Base-by-base conservation (phyloP, 2,797 vertebrate genomes). In the Spheniscus humboldti region DNA sequence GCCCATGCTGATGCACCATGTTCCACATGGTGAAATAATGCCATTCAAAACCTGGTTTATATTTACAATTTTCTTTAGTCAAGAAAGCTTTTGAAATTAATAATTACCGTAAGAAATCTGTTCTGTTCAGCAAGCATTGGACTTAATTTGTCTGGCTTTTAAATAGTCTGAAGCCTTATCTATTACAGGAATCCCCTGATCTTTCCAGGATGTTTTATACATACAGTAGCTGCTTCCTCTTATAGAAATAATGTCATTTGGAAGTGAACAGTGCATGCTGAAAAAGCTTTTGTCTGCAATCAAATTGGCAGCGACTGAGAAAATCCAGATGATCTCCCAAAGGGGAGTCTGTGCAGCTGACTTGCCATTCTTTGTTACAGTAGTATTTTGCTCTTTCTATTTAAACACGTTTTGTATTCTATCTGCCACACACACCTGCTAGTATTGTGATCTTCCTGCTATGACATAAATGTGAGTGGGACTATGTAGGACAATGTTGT, bases 241-340 rank as follows among this genome's bases (percentile, higher is more conserved):
- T 82, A 77, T 18, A 91, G 96, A 92, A 95, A 28, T 88, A 86
- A 11, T 84, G 74, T 62, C 60, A 39, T 59, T 76, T 93, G 83
- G 92, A 78, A 92, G 72, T 60, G 94, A 95, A 56, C 76, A 90
- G 67, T 47, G 28, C 91, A 24, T 50, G 91, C 41, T 94, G 85
- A 90, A 94, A 96, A 90, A 90, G 95, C 95, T 95, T 95, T 96
- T 92, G 92, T 95, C 78, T 96, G 76, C 60, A 73, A 6, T 90
- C 91, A 94, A 18, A 63, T 91, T 95, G 94, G 93, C 94, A 95
- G 47, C 0, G 0, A 67, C 57, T 71, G 71, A 90, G 89, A 85
- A 94, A 96, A 91, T 86, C 91, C 97, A 97, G 96, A 94, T 97
- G 95, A 92, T 96, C 82, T 96, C 94, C 94, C 97, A 84, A 86